Conservation (phyloP, 1,140 invertebrate species). For the Asbolus verrucosus region DNA sequence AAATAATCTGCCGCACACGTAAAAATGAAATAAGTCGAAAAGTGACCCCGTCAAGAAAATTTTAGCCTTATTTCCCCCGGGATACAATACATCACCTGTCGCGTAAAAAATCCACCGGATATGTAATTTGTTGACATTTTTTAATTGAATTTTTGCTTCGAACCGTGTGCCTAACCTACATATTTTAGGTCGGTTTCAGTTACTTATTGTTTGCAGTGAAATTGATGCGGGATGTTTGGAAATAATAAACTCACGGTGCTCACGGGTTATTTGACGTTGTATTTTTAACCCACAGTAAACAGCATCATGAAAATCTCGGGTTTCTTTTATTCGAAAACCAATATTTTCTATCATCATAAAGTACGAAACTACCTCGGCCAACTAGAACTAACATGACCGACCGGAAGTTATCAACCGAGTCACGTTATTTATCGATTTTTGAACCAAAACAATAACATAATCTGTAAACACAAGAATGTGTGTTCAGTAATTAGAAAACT, state of each 20-base stretch:
- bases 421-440: conserved; percentile 31
- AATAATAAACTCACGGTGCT: conserved; percentile 14
- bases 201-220: not conserved
- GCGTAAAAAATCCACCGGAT: conserved; percentile 30
- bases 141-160: not conserved
- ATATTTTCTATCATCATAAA: conserved; percentile 11
- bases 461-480: too few species aligned
- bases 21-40: conserved; percentile 3
- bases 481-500: too few species aligned
- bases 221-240: not conserved
- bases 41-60: conserved; percentile 30
- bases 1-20: conserved; percentile 10
- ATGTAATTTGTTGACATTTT: conserved; percentile 33
- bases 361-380: conserved; percentile 10
- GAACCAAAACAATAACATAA: not conserved
- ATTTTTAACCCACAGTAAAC: conserved; percentile 16
- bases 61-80: conserved; percentile 27
- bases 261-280: not conserved
- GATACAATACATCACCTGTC: conserved; percentile 17
- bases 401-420: conserved; percentile 11
- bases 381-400: conserved; percentile 8
- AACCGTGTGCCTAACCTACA: not conserved
- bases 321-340: conserved; percentile 13
- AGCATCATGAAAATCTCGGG: conserved; percentile 5
- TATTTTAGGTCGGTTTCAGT: not conserved